Evolutionary conservation across 1,140 invertebrate genomes (phyloP).

Genomic region (Drosophila tristis): DNA sequence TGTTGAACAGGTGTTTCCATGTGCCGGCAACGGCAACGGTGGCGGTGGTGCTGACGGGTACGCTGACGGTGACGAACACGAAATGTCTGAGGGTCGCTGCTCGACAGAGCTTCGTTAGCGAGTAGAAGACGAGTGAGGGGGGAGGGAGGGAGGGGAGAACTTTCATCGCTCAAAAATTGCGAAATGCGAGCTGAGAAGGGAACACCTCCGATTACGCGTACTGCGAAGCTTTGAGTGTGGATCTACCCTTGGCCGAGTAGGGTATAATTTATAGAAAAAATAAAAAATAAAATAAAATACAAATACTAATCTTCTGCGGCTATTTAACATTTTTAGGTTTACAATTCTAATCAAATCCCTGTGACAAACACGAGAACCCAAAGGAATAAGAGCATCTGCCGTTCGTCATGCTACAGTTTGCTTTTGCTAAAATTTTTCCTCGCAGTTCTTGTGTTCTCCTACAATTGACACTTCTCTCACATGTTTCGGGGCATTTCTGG

Average conservation of each 20-base stretch:
- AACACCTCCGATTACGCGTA: constrained; percentile 65
- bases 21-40: constrained; percentile 27
- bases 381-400: too few species aligned
- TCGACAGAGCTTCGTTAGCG: too few species aligned
- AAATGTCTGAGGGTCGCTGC: neutral
- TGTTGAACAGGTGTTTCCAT: constrained; percentile 74
- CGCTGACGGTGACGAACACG: neutral
- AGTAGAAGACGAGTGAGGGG: too few species aligned
- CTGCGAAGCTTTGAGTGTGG: constrained; percentile 11
- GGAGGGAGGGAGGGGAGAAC: constrained; percentile 1
- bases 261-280: too few species aligned
- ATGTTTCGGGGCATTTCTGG: constrained; percentile 17
- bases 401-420: too few species aligned
- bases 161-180: constrained; percentile 36
- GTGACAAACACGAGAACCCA: too few species aligned
- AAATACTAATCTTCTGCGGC: too few species aligned
- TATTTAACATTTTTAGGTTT: too few species aligned
- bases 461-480: constrained; percentile 48
- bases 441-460: too few species aligned
- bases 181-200: constrained; percentile 41
- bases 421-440: too few species aligned
- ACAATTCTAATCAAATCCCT: too few species aligned
- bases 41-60: neutral
- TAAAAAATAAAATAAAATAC: too few species aligned
- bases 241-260: neutral